phyloP scores from a whole-genome alignment of 1,140 invertebrate species.

The Bathynomus jamesi region DNA sequence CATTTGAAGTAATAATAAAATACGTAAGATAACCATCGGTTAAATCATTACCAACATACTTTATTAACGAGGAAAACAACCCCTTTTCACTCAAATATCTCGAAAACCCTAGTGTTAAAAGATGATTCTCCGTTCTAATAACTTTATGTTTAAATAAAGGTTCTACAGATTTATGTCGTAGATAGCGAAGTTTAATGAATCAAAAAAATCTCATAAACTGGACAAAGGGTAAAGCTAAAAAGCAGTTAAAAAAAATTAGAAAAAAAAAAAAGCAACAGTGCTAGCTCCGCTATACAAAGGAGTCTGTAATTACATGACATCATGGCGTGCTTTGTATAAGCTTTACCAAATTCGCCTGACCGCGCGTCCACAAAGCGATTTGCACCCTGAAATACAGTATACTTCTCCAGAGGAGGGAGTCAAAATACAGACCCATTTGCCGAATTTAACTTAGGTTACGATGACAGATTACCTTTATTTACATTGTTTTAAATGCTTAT shows the following conservation, averaged over 20 bases:
- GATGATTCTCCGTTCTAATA: conserved; percentile 34
- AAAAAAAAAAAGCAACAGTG: no score
- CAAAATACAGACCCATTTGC: no score
- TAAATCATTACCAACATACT: background rate
- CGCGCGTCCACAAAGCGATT: background rate
- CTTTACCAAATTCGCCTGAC: background rate
- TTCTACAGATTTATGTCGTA: conserved; percentile 32
- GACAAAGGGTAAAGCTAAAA: conserved; percentile 26
- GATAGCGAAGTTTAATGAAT: conserved; percentile 35
- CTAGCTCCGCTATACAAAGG: conserved; percentile 32
- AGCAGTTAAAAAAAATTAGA: background rate
- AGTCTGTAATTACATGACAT: conserved; percentile 34
- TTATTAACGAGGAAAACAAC: conserved; percentile 12
- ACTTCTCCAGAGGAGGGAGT: background rate
- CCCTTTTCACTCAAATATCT: conserved; percentile 18
- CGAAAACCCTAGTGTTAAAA: conserved; percentile 27
- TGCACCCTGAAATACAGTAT: background rate
- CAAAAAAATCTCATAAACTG: conserved; percentile 34
- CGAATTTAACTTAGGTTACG: background rate
- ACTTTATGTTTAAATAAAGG: conserved; percentile 37
- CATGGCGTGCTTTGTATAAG: conserved; percentile 7
- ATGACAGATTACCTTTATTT: background rate
- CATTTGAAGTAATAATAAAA: conserved; percentile 18
- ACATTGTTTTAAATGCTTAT: background rate
- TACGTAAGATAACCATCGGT: background rate